Evolutionary conservation across 2,113 vertebrate genomes (phyloP), one percentile per base, ranked within the genome.

Genomic region (Bombycilla garrulus): DNA sequence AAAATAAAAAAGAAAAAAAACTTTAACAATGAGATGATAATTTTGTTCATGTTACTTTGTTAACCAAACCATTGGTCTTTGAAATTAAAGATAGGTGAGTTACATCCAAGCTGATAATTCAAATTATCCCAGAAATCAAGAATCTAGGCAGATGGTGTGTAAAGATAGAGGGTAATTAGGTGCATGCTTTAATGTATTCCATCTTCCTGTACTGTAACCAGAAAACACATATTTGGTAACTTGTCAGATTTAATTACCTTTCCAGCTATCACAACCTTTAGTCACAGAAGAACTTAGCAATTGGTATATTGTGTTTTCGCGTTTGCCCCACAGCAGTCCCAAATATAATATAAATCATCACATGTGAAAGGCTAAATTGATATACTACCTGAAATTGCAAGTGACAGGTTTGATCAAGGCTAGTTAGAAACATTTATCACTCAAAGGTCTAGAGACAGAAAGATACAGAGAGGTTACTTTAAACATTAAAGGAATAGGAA

Each of bases 321-420:
- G 5, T 96, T 93, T 91, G 88, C 81, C 79, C 76, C 94, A 58
- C 88, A 95, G 95, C 84, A 93, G 88, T 96, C 81, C 92, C 77
- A 96, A 96, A 96, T 91, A 97, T 95, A 92, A 97, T 97, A 95
- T 94, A 96, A 95, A 96, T 96, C 92, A 95, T 96, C 96, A 92
- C 82, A 60, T 61, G 88, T 80, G 84, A 94, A 96, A 93, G 95
- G 95, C 88, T 97, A 97, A 98, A 97, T 90, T 93, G 97, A 97
- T 98, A 97, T 86, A 91, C 92, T 97, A 76, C 93, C 93, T 96
- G 76, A 96, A 98, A 98, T 97, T 96, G 96, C 96, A 97, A 97
- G 92, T 97, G 96, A 97, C 98, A 97, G 97, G 97, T 98, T 97
- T 97, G 97, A 97, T 98, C 96, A 97, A 97, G 95, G 94, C 95